Evolutionary conservation across 1,140 invertebrate genomes (phyloP), one percentile per base, ranked within the genome.

Genomic region (Drosophila pruinosa): DNA sequence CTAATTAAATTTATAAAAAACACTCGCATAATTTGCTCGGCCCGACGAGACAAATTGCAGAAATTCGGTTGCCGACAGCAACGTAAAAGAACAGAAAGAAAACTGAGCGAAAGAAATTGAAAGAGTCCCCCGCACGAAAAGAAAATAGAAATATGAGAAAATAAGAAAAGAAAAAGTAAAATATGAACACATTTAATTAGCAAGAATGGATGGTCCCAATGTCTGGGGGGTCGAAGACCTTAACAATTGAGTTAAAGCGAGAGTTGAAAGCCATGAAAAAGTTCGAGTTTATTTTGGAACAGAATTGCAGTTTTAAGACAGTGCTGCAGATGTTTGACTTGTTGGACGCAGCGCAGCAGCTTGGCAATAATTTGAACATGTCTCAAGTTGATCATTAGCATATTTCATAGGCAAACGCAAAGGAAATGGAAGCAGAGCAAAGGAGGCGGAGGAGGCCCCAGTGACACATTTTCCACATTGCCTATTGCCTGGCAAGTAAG

Each of bases 331-430:
- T 56, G 43, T 53, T 53, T 47, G 72, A 78, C 72, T 72, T 76
- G 45, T 58, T 77, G 65, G 77, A 69, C 52, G 50, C 61, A 41
- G 45, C 41, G 58, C 61, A 75, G 50, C 56, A 45, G 75, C 72
- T 76, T 75, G 75, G 73, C 78, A 89, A 89, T 89, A 82, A 88
- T 89, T 88, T 82, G 68, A 75, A 86, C 82, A 75, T 78, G 82
- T 86, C 82, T 88, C 82, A 82, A 88, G 82, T 89, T 89, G 83
- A 88, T 88, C 82, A 88, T 88, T 88, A 88, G 82, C 82, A 88
- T 88, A 88, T 88, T 88, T 89, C 78, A 82, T 78, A 82, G 81
- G 70, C 82, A 61, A 75, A 62, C 21, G 58, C 53, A 56, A 47
- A 54, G 10, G 5, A 21, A 54, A 39, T 47, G 26, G 26, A 28